phyloP scores from a whole-genome alignment of 2,797 vertebrate genomes.

The Aulostomus chinensis region DNA sequence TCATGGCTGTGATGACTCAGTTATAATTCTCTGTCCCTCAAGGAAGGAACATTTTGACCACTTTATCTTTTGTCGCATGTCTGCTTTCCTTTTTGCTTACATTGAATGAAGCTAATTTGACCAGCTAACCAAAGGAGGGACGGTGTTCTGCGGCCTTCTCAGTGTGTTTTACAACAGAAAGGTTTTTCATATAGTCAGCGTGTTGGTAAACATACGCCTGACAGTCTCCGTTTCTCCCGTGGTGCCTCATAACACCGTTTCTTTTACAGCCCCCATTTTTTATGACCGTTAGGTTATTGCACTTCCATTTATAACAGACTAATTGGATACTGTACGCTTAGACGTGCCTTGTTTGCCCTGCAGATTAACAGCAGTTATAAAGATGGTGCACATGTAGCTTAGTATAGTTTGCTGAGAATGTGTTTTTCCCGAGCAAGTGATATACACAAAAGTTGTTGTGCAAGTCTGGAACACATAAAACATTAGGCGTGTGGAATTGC shows the following conservation, averaged over 20 bases:
- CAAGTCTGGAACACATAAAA: constrained; percentile 23
- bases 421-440: constrained; percentile 34
- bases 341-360: constrained; percentile 53
- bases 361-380: constrained; percentile 48
- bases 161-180: too few species aligned
- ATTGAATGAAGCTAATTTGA: too few species aligned
- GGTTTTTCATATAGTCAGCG: too few species aligned
- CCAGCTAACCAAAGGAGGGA: not conserved
- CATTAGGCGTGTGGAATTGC: constrained; percentile 54
- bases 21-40: too few species aligned
- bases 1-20: too few species aligned
- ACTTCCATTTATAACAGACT: constrained; percentile 57
- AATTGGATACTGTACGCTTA: constrained; percentile 51
- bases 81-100: too few species aligned
- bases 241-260: constrained; percentile 16
- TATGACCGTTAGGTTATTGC: constrained; percentile 58
- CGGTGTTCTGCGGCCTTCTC: constrained; percentile 7
- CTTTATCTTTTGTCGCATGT: too few species aligned
- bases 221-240: constrained; percentile 2
- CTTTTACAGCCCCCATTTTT: constrained; percentile 52
- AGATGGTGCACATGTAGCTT: constrained; percentile 3
- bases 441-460: constrained; percentile 41
- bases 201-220: constrained; percentile 7
- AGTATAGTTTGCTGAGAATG: not conserved
- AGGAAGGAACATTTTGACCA: too few species aligned